phyloP scores from a whole-genome alignment of 2,113 vertebrate species.

The Gorsachius goisagi region DNA sequence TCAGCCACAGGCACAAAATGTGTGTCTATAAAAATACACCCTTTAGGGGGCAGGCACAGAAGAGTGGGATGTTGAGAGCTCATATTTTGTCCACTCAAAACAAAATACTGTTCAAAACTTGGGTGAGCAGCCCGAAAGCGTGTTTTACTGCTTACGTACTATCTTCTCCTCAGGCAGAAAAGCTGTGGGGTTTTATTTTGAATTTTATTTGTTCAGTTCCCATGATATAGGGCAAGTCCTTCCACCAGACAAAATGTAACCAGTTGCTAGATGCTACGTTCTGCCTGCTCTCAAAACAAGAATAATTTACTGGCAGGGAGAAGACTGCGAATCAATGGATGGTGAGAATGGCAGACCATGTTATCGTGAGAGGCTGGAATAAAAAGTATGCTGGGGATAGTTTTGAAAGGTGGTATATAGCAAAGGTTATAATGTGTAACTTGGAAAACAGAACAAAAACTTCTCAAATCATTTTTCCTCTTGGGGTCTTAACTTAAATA shows the following conservation, averaged over 20 bases:
- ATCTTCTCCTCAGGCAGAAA: background rate
- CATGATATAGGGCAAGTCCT: background rate
- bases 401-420: background rate
- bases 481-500: background rate
- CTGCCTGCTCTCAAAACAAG: background rate
- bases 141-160: background rate
- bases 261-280: background rate
- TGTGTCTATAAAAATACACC: background rate
- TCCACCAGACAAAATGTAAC: background rate
- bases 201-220: background rate
- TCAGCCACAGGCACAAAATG: background rate
- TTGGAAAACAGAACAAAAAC: background rate
- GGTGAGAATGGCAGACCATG: background rate
- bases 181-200: background rate
- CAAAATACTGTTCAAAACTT: background rate
- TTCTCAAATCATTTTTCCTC: background rate
- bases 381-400: background rate
- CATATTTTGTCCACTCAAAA: background rate
- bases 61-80: background rate
- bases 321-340: background rate
- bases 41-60: background rate
- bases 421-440: background rate
- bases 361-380: background rate
- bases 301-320: background rate
- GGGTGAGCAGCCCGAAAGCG: background rate